Evolutionary conservation across 2,888 invertebrate genomes (phyloP), one percentile per base, ranked within the genome.

Genomic region (Maniola hyperantus): DNA sequence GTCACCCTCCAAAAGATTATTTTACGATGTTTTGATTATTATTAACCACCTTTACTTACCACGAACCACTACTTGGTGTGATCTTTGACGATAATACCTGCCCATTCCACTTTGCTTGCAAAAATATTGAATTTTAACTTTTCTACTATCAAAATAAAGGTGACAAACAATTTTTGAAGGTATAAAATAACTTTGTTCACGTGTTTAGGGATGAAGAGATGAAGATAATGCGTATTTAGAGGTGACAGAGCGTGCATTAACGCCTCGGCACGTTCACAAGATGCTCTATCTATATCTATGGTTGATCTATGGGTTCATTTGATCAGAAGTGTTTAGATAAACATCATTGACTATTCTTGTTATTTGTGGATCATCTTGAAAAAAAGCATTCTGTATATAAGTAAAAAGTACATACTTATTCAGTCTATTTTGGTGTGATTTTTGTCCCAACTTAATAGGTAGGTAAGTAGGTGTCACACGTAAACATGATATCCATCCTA

Each of bases 21-120:
- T 82, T 83, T 80, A 83, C 85, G 83, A 84, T 89, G 83, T 88
- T 87, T 89, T 89, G 85, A 87, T 88, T 84, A 81, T 88, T 84
- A 81, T 48, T 76, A 79, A 83, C 82, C 78, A 79, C 76, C 76
- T 76, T 74, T 26, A 26, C 26, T 79, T 74, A 60, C 48, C 18
- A 61, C 74, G 76, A 79, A 83, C 61, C 36, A 61, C 74, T 76
- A 79, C n/a, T n/a, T 82, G 77, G 79, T 79, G 80, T 80, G 76
- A 79, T 76, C 75, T 77, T 72, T 71, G 76, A 73, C 74, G 78
- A 78, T 77, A 71, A 76, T 44, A 66, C 55, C 11, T 51, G 20
- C 26, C 42, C 18, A 18, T 53, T 53, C 4, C 33, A 76, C 72
- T 74, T 64, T 50, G 11, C 20, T 13, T 33, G 11, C 18, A 48